Evolutionary conservation across 1,140 invertebrate genomes (phyloP), one percentile per base, ranked within the genome.

Genomic region (Macrostomum lignano): DNA sequence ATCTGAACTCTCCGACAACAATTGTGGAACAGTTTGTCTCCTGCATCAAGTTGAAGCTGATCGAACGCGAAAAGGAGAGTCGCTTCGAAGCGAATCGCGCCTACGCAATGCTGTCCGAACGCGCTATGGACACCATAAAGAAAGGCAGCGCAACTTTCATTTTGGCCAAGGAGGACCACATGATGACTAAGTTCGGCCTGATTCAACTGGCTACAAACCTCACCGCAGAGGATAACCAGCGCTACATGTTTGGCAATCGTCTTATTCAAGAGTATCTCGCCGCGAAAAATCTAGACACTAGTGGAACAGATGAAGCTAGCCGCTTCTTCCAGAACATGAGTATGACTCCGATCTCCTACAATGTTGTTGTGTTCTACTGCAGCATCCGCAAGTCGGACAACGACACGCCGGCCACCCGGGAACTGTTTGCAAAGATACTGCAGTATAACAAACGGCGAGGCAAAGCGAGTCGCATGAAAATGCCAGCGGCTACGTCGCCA

Each of bases 31-130:
- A 28, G 7, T 28, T 28, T 28, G 15, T 28, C 19, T 15, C 26
- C 15, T 28, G 14, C 15, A 28, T 28, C 9, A 28, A 28, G 19
- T 15, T 28, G 26, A 28, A 28, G 9, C 9, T 28, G 3, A 28
- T 28, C 26, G 26, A 28, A 28, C 3, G 26, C 15, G 26, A 28
- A 17, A 14, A 17, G 15, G 26, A 28, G 19, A 28, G 26, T 28
- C 26, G 26, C 7, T 28, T 28, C 19, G 15, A 14, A 5, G 26
- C 19, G 3, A 28, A 28, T 28, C 3, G 9, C 7, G 19, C 19
- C 19, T 28, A 15, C 9, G 19, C 15, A 14, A 28, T 17, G 3
- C 9, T 28, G 3, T 15, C 19, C 5, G 26, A 28, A 28, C 9
- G 7, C 7, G 15, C 26, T 28, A 15, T 28, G 15, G 26, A 28